Evolutionary conservation across 2,797 vertebrate genomes (phyloP).

Genomic region (Ceryle rudis): DNA sequence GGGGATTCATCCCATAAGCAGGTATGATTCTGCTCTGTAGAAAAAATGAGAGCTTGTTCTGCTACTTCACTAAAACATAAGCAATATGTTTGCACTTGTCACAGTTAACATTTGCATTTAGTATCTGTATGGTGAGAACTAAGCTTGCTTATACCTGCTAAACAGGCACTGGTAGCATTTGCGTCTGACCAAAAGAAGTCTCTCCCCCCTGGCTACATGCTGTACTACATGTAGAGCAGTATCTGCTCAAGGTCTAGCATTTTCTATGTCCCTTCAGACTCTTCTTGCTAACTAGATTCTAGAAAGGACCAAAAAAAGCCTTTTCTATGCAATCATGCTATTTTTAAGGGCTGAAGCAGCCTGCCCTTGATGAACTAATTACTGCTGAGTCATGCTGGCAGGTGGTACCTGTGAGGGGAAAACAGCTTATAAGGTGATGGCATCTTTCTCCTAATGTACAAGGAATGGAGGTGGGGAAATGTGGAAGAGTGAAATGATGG

Average conservation of each 20-base stretch:
- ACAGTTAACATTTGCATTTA: slow-evolving; percentile 37
- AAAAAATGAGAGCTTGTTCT: slow-evolving; percentile 13
- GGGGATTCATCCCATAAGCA: not conserved
- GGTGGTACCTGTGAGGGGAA: not conserved
- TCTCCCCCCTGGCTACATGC: slow-evolving; percentile 3
- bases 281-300: not conserved
- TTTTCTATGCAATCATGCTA: not conserved
- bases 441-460: not conserved
- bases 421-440: not conserved
- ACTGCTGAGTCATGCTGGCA: not conserved
- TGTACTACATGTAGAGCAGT: not conserved
- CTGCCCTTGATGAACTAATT: not conserved
- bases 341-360: not conserved
- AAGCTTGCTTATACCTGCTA: slow-evolving; percentile 3
- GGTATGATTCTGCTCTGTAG: not conserved
- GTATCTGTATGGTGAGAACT: slow-evolving; percentile 42
- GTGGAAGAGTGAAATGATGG: no score
- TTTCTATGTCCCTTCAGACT: not conserved
- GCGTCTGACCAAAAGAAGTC: slow-evolving; percentile 47
- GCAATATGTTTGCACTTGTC: slow-evolving; percentile 61
- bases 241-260: not conserved
- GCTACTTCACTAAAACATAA: not conserved
- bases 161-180: slow-evolving; percentile 14
- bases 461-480: not conserved
- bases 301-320: not conserved